These are phyloP conservation scores for Nomada lathburiana DNA, from an alignment of 2,888 invertebrate species.

Conservation along the genomic window DNA sequence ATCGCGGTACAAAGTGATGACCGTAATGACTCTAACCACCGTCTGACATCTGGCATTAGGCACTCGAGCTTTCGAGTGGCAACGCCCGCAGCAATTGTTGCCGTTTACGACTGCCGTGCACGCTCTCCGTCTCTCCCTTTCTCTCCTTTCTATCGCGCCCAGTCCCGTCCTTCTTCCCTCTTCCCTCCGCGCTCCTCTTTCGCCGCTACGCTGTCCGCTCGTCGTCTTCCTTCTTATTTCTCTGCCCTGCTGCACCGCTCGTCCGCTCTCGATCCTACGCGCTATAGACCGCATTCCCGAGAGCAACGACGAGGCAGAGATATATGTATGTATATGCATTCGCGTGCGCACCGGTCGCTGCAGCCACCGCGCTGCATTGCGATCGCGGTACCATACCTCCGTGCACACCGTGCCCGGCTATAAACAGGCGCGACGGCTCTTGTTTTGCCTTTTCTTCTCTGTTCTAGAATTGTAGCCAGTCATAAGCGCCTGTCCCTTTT, in stretches of 20 bases:
- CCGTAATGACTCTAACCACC: slow-evolving; percentile 81
- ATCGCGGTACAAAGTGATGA: slow-evolving; percentile 78
- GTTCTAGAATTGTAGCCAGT: slow-evolving; percentile 19
- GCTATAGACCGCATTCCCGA: slow-evolving; percentile 77
- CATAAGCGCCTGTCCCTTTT: slow-evolving; percentile 12
- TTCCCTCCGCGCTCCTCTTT: slow-evolving; percentile 28
- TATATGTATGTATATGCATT: slow-evolving; percentile 74
- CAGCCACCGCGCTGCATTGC: slow-evolving; percentile 59
- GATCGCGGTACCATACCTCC: slow-evolving; percentile 28
- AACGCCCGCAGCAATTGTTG: slow-evolving; percentile 82
- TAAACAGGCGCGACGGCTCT: slow-evolving; percentile 23
- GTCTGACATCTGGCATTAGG: slow-evolving; percentile 82
- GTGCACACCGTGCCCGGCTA: not conserved
- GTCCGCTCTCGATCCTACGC: slow-evolving; percentile 75
- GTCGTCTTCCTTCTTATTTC: slow-evolving; percentile 54
- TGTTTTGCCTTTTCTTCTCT: slow-evolving; percentile 3
- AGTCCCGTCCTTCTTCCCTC: slow-evolving; percentile 19
- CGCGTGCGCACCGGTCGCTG: slow-evolving; percentile 68
- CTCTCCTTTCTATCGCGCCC: slow-evolving; percentile 13
- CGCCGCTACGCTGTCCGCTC: slow-evolving; percentile 53
- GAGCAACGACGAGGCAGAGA: slow-evolving; percentile 75
- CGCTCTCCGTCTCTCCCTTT: slow-evolving; percentile 51
- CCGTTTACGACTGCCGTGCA: slow-evolving; percentile 78
- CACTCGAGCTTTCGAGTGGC: slow-evolving; percentile 77
- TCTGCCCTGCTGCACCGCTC: slow-evolving; percentile 59